Evolutionary conservation across 1,140 invertebrate species (phyloP).

Genomic region (Thereuonema tuberculata): DNA sequence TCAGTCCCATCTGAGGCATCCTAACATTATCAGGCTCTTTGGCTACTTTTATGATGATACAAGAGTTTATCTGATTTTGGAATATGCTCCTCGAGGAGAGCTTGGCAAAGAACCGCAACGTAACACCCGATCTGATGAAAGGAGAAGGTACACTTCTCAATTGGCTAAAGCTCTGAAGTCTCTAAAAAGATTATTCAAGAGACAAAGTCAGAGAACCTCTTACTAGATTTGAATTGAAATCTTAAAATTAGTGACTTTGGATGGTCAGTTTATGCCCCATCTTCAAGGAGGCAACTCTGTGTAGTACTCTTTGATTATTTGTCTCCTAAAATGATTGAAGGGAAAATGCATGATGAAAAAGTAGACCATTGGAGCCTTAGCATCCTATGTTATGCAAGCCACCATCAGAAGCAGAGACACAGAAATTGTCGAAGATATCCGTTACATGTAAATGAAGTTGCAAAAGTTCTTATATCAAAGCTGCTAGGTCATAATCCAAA

Average conservation of each 20-base stretch:
- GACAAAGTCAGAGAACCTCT: conserved; percentile 88
- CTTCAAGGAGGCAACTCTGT: conserved; percentile 79
- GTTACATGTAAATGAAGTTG: conserved; percentile 50
- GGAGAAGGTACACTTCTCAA: conserved; percentile 55
- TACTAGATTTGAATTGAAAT: conserved; percentile 67
- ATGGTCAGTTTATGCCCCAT: conserved; percentile 91
- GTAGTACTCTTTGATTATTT: conserved; percentile 92
- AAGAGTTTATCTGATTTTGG: conserved; percentile 46
- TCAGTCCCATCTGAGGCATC: conserved; percentile 62
- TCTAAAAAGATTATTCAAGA: conserved; percentile 90
- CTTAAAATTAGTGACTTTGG: conserved; percentile 96
- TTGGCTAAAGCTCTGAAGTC: conserved; percentile 78
- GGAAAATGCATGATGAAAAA: conserved; percentile 56
- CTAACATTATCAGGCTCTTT: conserved; percentile 45
- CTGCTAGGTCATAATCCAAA: conserved; percentile 58
- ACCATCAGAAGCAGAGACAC: conserved; percentile 62
- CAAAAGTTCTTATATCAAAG: conserved; percentile 68
- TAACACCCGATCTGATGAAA: conserved; percentile 39
- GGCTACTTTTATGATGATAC: conserved; percentile 49
- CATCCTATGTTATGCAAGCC: conserved; percentile 75
- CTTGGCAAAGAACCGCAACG: conserved; percentile 38
- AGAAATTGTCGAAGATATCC: conserved; percentile 62
- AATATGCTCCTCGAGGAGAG: conserved; percentile 47
- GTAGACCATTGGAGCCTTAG: conserved; percentile 91
- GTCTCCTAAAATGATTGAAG: conserved; percentile 87